Conservation (phyloP, 2,113 vertebrate genomes). For the Chiloscyllium plagiosum region DNA sequence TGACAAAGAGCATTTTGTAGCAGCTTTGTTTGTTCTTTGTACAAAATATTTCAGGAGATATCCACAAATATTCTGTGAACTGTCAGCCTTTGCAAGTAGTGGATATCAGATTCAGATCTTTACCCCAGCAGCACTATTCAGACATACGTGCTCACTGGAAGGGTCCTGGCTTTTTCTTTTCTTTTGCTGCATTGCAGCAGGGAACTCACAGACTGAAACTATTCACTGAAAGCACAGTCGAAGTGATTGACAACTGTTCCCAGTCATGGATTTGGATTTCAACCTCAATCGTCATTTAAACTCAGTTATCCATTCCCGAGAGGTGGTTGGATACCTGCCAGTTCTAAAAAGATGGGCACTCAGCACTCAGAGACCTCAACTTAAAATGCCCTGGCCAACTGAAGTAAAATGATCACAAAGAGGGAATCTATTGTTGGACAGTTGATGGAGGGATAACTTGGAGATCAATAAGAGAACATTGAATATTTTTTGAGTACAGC, state of each 20-base stretch:
- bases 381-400: neutral
- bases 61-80: neutral
- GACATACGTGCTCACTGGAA: neutral
- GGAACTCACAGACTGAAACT: neutral
- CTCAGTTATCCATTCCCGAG: neutral
- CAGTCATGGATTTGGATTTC: neutral
- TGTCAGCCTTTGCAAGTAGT: neutral
- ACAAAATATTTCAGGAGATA: neutral
- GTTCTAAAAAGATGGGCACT: neutral
- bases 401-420: neutral
- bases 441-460: neutral
- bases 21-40: neutral
- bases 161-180: neutral
- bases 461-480: neutral
- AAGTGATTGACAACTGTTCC: neutral
- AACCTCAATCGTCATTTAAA: neutral
- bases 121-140: neutral
- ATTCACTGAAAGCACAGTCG: neutral
- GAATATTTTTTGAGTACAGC: neutral
- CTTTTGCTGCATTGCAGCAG: neutral
- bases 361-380: neutral
- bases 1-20: no score
- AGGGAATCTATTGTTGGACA: neutral
- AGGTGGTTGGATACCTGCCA: neutral
- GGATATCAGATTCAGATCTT: neutral